Conservation (phyloP, 2,888 invertebrate genomes). For the Xestoiulus laeticollis region DNA sequence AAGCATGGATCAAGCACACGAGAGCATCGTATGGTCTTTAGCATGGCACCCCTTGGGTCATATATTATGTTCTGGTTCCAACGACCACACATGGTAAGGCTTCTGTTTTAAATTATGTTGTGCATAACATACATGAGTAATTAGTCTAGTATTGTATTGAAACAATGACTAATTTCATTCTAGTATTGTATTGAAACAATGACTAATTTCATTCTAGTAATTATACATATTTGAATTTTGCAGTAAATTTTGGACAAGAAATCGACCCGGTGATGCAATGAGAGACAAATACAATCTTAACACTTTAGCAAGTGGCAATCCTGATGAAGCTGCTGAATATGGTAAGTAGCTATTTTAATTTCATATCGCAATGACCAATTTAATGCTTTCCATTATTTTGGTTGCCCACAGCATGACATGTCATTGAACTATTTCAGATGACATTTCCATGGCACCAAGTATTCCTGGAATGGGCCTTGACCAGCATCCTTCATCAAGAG, state of each 20-base stretch:
- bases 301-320: conserved; percentile 78
- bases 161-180: too few species aligned
- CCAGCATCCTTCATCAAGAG: conserved; percentile 67
- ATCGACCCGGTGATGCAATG: conserved; percentile 98
- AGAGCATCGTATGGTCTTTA: conserved; percentile 98
- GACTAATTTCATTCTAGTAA: not conserved
- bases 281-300: conserved; percentile 97
- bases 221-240: conserved; percentile 18
- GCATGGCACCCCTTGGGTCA: conserved; percentile 99
- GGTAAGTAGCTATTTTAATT: conserved; percentile 54
- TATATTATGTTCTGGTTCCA: conserved; percentile 98
- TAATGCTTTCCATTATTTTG: not conserved
- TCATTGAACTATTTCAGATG: conserved; percentile 68
- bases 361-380: not conserved
- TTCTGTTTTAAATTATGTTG: not conserved
- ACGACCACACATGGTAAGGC: conserved; percentile 82
- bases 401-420: not conserved
- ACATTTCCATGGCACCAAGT: conserved; percentile 71
- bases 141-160: too few species aligned
- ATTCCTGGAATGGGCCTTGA: conserved; percentile 99
- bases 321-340: conserved; percentile 63
- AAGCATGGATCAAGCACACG: conserved; percentile 97
- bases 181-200: too few species aligned
- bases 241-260: conserved; percentile 97
- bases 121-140: too few species aligned